phyloP scores from a whole-genome alignment of 2,113 vertebrate species.

The Microtus richardsoni region DNA sequence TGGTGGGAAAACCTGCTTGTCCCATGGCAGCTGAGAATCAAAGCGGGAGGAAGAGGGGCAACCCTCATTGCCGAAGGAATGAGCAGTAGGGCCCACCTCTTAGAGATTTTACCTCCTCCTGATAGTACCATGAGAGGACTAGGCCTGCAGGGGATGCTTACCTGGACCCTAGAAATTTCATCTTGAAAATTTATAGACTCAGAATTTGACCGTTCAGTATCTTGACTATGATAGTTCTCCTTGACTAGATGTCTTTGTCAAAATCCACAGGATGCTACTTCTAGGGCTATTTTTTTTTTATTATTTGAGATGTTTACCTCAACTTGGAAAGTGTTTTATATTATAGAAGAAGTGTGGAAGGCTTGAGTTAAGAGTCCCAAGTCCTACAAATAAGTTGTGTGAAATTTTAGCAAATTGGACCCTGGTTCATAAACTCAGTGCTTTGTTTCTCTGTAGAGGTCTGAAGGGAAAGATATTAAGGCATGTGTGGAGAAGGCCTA shows the following conservation, averaged over 20 bases:
- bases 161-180: not conserved
- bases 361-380: not conserved
- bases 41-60: not conserved
- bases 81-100: no score
- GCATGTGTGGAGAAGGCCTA: not conserved
- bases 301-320: not conserved
- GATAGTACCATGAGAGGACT: not conserved
- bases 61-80: not conserved
- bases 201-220: not conserved
- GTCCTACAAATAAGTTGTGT: not conserved
- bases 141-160: not conserved
- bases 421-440: not conserved
- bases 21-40: not conserved
- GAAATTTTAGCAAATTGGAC: not conserved
- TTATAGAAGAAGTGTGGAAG: not conserved
- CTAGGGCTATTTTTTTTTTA: not conserved
- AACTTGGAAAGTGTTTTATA: not conserved
- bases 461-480: not conserved
- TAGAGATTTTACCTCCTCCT: not conserved
- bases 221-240: not conserved
- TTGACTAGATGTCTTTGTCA: not conserved
- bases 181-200: not conserved
- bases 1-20: not conserved
- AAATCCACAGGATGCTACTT: not conserved
- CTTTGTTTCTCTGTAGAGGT: not conserved